Evolutionary conservation across 2,113 vertebrate genomes (phyloP), one percentile per base, ranked within the genome.

Genomic region (Clupea harengus): DNA sequence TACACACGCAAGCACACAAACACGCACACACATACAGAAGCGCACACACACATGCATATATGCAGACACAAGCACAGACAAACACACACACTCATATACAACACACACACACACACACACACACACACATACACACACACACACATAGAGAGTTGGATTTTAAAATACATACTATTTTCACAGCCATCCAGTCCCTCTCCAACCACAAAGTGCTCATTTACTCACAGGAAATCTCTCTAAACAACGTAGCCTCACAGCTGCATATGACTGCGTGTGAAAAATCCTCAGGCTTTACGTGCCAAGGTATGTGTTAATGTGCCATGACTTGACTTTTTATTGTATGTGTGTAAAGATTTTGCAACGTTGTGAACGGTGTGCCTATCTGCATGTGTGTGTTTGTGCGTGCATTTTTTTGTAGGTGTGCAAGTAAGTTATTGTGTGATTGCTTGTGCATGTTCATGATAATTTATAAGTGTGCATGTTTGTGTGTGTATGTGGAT

Each of bases 141-240:
- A 64, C 6, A 64, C 57, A 64, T 6, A 64, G 4, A 25, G 1
- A 64, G 22, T 18, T 13, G 52, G 52, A 15, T 54, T 54, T 54
- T 64, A 64, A 64, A 64, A n/a, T 64, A 64, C 57, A 64, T 54
- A 9, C 57, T 64, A 25, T 64, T 54, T 64, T 64, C 57, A 64
- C 57, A 64, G 57, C 57, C n/a, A 64, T 20, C 57, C 4, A 5
- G n/a, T 64, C 57, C 57, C 57, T 64, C 20, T 22, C 6, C 57
- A n/a, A 25, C 57, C 57, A 9, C 57, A n/a, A 64, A 64, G 57
- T 64, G 20, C 5, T 9, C 20, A 20, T 20, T 64, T 22, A 5
- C 20, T 64, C 7, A 1, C 57, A 64, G 4, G 2, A 5, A 64
- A 64, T 64, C 57, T 64, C 57, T 64, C 57, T 25, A 64, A 64